phyloP scores from a whole-genome alignment of 1,140 invertebrate genomes.

The Aphelinus atriplicis region DNA sequence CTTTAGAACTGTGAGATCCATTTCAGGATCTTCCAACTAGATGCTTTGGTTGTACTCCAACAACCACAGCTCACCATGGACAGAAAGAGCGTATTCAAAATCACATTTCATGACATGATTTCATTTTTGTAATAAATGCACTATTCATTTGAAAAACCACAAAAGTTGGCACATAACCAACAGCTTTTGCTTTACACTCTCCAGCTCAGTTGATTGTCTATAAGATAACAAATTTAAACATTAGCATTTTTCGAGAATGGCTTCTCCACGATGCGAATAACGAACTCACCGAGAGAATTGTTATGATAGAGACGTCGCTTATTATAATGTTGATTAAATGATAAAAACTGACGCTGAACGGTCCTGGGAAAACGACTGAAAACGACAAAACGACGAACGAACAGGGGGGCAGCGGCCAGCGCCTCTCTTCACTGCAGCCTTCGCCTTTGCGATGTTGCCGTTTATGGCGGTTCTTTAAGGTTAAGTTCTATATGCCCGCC shows the following conservation, averaged over 20 bases:
- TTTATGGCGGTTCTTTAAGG: not conserved
- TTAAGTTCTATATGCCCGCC: too few species aligned
- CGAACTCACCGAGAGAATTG: too few species aligned
- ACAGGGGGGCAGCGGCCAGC: not conserved
- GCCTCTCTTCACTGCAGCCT: not conserved
- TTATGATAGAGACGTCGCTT: not conserved
- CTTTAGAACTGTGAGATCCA: not conserved
- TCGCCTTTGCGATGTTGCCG: conserved; percentile 13
- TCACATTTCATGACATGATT: not conserved
- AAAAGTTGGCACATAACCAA: conserved; percentile 16
- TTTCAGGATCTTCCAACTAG: not conserved
- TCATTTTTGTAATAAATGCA: not conserved
- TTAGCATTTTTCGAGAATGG: not conserved
- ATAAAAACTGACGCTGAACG: conserved; percentile 26
- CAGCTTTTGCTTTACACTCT: not conserved
- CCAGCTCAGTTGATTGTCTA: not conserved
- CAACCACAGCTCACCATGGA: not conserved
- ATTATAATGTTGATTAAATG: conserved; percentile 1
- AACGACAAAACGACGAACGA: conserved; percentile 8
- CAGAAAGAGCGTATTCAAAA: not conserved
- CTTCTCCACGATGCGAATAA: not conserved
- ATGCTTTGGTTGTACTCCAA: not conserved
- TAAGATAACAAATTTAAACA: too few species aligned
- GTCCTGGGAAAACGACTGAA: too few species aligned
- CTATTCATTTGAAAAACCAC: not conserved